Base-by-base conservation (phyloP, 2,113 vertebrate genomes). In the Gavia stellata region DNA sequence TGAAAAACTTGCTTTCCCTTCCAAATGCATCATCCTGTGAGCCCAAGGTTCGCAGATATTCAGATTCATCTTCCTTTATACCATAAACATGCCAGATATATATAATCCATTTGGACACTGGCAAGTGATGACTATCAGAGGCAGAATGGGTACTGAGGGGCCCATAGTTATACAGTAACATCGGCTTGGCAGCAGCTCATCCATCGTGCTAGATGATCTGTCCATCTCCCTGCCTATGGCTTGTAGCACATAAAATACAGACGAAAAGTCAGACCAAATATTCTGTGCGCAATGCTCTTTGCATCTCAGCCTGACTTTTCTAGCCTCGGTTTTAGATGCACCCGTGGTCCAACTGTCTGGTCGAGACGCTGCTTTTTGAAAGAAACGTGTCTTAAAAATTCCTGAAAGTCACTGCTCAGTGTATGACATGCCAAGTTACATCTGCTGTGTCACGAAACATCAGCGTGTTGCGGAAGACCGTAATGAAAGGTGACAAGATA, bases 81-180 rank as follows among this genome's bases (percentile, higher is more conserved):
- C 89, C 84, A 91, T 94, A 97, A 97, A 96, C 94, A 97, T 93
- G 93, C 95, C 94, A 97, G 67, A 95, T 85, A 91, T 79, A 92
- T 92, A 88, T 94, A 97, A 96, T 95, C 81, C 87, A 95, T 93
- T 97, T 95, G 95, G 94, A 96, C 95, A 83, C 89, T 86, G 91
- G 96, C 96, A 97, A 97, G 91, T 58, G 96, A 96, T 96, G 95
- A 93, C 96, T 96, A 82, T 97, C 89, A 95, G 89, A 96, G 74
- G 84, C 84, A 92, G 96, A 96, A 96, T 96, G 89, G 93, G 93
- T 96, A 91, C 91, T 96, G 96, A 97, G 95, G 87, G 94, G 95
- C 93, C 94, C 67, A 81, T 94, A 92, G 95, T 70, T 92, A 91
- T 26, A 82, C 89, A 90, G 94, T 87, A 95, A 92, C 96, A 92